phyloP scores from a whole-genome alignment of 2,888 invertebrate species.

The Steinernema carpocapsae region DNA sequence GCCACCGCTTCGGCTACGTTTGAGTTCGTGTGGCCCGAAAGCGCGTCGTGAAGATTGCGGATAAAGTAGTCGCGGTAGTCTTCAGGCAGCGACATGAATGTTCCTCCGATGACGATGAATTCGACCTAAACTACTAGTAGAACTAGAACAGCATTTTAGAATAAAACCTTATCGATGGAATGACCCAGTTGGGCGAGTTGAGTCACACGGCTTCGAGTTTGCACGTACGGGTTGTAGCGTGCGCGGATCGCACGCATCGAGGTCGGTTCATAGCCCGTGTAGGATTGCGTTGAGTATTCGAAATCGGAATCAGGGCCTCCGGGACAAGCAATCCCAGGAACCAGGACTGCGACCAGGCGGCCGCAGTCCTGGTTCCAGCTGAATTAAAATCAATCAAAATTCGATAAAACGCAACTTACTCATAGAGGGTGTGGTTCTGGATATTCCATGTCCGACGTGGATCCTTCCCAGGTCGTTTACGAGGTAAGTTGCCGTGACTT shows the following conservation, averaged over 20 bases:
- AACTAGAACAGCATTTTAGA: conserved; percentile 4
- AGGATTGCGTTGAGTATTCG: conserved; percentile 98
- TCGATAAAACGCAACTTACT: conserved; percentile 35
- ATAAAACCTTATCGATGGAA: conserved; percentile 89
- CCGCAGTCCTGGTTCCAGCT: conserved; percentile 65
- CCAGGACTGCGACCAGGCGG: conserved; percentile 49
- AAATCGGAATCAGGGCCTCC: conserved; percentile 99
- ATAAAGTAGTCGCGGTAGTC: conserved; percentile 97
- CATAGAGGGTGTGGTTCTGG: conserved; percentile 42
- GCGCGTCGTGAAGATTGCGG: conserved; percentile 92
- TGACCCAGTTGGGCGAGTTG: conserved; percentile 90
- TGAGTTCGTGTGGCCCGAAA: conserved; percentile 69
- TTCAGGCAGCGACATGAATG: conserved; percentile 97
- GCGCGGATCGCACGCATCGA: conserved; percentile 98
- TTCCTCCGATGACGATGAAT: conserved; percentile 99
- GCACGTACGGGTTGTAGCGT: conserved; percentile 90
- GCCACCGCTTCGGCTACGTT: conserved; percentile 53
- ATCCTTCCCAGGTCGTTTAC: conserved; percentile 52
- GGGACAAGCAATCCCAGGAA: conserved; percentile 76
- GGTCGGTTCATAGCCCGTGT: conserved; percentile 94
- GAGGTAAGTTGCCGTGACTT: conserved; percentile 57
- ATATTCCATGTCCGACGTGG: conserved; percentile 10
- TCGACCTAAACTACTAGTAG: conserved; percentile 75
- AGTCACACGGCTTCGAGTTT: conserved; percentile 74
- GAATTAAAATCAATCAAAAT: conserved; percentile 33